Evolutionary conservation across 2,888 invertebrate species (phyloP).

Genomic region (Acronicta psi): DNA sequence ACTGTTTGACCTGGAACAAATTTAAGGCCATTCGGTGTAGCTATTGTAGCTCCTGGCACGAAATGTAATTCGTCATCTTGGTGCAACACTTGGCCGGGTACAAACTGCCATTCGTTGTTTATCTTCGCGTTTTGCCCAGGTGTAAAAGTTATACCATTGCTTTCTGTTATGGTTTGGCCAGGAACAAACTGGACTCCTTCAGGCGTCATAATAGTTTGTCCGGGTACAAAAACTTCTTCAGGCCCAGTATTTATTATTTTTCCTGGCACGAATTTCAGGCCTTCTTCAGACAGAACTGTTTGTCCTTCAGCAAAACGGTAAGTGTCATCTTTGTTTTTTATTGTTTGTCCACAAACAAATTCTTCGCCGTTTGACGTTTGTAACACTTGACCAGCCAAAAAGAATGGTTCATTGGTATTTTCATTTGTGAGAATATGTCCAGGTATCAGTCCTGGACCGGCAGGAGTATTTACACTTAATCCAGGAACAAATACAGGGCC

Average conservation of each 20-base stretch:
- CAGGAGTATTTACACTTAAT: constrained; percentile 91
- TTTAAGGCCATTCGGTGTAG: constrained; percentile 90
- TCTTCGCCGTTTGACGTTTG: constrained; percentile 88
- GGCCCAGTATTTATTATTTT: constrained; percentile 84
- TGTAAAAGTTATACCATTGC: constrained; percentile 87
- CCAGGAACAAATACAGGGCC: constrained; percentile 93
- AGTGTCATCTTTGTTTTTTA: constrained; percentile 88
- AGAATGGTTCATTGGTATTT: constrained; percentile 89
- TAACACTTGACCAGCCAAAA: constrained; percentile 92
- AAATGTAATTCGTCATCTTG: constrained; percentile 89
- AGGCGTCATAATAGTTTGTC: constrained; percentile 89
- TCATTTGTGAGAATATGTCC: constrained; percentile 91
- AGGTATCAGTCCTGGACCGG: constrained; percentile 92
- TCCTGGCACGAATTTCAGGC: constrained; percentile 90
- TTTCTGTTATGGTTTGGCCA: constrained; percentile 89
- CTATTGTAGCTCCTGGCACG: constrained; percentile 90
- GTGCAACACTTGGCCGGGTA: constrained; percentile 90
- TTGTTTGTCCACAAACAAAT: constrained; percentile 91
- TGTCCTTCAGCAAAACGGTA: constrained; percentile 90
- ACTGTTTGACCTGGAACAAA: constrained; percentile 91
- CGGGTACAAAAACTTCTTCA: constrained; percentile 89
- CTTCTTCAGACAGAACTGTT: constrained; percentile 90
- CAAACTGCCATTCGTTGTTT: constrained; percentile 90
- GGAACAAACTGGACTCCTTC: constrained; percentile 90
- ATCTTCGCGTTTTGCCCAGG: constrained; percentile 90